Conservation (phyloP, 2,888 invertebrate genomes). For the Tridacna crocea region DNA sequence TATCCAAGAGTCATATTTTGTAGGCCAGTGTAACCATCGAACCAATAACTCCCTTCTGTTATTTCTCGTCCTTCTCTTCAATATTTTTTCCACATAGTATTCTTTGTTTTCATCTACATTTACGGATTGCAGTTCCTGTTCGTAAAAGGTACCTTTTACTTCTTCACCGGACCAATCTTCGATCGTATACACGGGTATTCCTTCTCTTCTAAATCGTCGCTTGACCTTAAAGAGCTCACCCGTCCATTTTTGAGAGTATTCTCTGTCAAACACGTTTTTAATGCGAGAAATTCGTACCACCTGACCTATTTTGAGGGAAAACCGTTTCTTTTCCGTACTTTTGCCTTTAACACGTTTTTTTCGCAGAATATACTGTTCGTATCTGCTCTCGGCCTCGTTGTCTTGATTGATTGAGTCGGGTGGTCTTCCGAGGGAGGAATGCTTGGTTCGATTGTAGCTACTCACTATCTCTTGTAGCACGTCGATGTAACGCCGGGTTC, state of each 20-base stretch:
- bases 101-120: slow-evolving; percentile 37
- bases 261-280: slow-evolving; percentile 43
- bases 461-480: slow-evolving; percentile 25
- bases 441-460: slow-evolving; percentile 45
- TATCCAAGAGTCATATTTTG: slow-evolving; percentile 48
- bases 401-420: slow-evolving; percentile 30
- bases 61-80: slow-evolving; percentile 36
- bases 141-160: slow-evolving; percentile 50
- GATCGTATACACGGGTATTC: slow-evolving; percentile 43
- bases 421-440: slow-evolving; percentile 29
- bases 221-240: slow-evolving; percentile 52
- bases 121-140: slow-evolving; percentile 49
- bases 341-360: not conserved
- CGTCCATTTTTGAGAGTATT: slow-evolving; percentile 59
- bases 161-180: slow-evolving; percentile 36
- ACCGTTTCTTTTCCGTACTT: too few relatives aligned
- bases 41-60: slow-evolving; percentile 45
- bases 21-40: slow-evolving; percentile 58
- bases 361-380: slow-evolving; percentile 29
- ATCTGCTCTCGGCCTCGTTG: slow-evolving; percentile 30
- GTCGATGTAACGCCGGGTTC: slow-evolving; percentile 33
- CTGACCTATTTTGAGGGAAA: slow-evolving; percentile 39
- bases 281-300: slow-evolving; percentile 38
- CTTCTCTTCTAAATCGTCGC: slow-evolving; percentile 31
- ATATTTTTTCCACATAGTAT: slow-evolving; percentile 43